phyloP scores from a whole-genome alignment of 1,140 invertebrate genomes.

The Pseudomyrmex gracilis region DNA sequence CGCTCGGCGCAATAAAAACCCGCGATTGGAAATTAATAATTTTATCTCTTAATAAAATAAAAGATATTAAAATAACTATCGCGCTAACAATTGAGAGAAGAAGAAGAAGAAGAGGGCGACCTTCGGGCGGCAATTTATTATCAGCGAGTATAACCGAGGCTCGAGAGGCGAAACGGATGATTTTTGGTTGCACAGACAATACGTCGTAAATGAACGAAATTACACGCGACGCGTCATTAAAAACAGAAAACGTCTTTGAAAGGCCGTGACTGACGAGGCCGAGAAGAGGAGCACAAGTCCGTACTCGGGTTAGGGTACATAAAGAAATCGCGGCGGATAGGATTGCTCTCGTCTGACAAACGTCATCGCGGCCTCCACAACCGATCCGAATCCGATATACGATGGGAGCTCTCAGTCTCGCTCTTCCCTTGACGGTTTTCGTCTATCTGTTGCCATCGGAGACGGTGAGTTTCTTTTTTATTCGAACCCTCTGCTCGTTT shows the following conservation, averaged over 20 bases:
- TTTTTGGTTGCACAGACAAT: constrained; percentile 37
- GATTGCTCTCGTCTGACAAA: constrained; percentile 1
- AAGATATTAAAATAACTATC: no score
- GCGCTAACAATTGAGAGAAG: no score
- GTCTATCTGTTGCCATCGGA: not conserved
- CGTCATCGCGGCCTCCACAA: not conserved
- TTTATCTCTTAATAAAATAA: constrained; percentile 27
- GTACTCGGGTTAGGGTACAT: constrained; percentile 22
- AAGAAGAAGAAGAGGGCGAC: not conserved
- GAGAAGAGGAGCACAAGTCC: constrained; percentile 9
- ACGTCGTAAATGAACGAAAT: constrained; percentile 47
- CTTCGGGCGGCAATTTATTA: not conserved
- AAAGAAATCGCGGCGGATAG: constrained; percentile 31
- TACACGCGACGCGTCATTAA: constrained; percentile 38
- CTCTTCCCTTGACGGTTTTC: constrained; percentile 14
- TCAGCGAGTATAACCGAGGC: not conserved
- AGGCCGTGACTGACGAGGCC: constrained; percentile 2
- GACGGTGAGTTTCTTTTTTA: constrained; percentile 19
- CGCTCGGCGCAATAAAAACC: not conserved
- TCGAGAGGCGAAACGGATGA: constrained; percentile 14
- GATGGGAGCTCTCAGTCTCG: constrained; percentile 14
- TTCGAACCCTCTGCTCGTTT: not conserved
- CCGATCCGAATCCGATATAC: constrained; percentile 24
- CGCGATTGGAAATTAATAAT: not conserved
- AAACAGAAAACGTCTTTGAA: constrained; percentile 4